Conservation (phyloP, 1,140 invertebrate genomes). For the Phymorhynchus buccinoides region DNA sequence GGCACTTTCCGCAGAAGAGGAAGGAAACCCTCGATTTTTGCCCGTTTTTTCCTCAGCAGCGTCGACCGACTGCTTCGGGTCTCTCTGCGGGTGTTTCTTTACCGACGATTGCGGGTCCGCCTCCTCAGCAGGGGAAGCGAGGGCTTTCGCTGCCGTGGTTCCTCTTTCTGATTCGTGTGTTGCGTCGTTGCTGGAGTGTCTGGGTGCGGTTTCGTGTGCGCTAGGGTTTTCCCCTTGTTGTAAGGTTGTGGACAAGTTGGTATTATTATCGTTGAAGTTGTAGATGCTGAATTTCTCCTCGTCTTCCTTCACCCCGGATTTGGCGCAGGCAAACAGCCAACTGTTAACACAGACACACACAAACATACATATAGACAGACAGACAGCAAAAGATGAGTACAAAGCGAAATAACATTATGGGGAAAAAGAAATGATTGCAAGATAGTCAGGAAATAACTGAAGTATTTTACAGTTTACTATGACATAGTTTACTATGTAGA, state of each 20-base stretch:
- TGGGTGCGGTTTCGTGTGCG: not conserved
- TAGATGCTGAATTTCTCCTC: constrained; percentile 80
- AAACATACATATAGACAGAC: too few species aligned
- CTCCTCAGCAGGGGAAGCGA: not conserved
- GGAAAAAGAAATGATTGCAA: too few species aligned
- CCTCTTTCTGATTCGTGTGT: not conserved
- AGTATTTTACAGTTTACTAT: too few species aligned
- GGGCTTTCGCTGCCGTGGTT: not conserved
- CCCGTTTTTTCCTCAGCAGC: not conserved
- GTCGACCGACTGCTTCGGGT: not conserved
- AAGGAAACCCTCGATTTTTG: not conserved
- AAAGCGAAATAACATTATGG: too few species aligned
- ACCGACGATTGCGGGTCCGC: not conserved
- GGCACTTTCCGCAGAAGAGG: constrained; percentile 45
- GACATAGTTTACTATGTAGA: too few species aligned
- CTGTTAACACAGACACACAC: constrained; percentile 53
- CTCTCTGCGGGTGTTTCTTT: not conserved
- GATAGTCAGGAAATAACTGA: too few species aligned
- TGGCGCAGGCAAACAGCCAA: constrained; percentile 85
- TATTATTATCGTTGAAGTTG: constrained; percentile 42
- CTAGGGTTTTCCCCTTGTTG: not conserved
- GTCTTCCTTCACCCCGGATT: constrained; percentile 74
- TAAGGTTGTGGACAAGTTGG: not conserved
- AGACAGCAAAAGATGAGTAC: too few species aligned
- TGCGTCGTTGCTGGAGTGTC: not conserved